phyloP scores from a whole-genome alignment of 2,888 invertebrate species.

The Cyclophora albipunctata region DNA sequence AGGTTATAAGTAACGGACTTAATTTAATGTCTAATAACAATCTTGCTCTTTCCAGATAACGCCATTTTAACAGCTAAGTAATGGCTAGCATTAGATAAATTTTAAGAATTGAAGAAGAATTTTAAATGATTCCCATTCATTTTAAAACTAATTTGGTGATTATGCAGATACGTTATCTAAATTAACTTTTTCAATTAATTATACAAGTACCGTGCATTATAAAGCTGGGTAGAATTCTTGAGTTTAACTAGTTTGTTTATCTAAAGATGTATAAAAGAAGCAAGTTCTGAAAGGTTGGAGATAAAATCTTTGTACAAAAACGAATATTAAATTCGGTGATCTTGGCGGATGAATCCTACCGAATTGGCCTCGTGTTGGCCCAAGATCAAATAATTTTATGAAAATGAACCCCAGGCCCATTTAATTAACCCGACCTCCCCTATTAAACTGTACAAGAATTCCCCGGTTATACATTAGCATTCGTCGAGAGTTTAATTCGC shows the following conservation, averaged over 20 bases:
- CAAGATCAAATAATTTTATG: slow-evolving; percentile 71
- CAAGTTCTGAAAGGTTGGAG: slow-evolving; percentile 21
- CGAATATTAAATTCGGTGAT: slow-evolving; percentile 53
- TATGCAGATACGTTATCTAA: too few relatives aligned
- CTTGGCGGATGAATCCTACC: slow-evolving; percentile 48
- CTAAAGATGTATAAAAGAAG: slow-evolving; percentile 32
- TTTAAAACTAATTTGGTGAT: too few relatives aligned
- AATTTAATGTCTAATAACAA: slow-evolving; percentile 16
- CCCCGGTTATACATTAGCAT: slow-evolving; percentile 70
- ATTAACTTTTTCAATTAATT: too few relatives aligned
- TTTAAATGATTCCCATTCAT: too few relatives aligned
- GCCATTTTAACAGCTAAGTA: too few relatives aligned
- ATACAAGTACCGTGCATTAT: too few relatives aligned
- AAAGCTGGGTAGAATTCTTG: too few relatives aligned
- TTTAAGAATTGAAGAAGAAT: too few relatives aligned
- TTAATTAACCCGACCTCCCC: slow-evolving; percentile 70
- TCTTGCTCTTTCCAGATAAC: not conserved
- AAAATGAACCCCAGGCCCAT: slow-evolving; percentile 67
- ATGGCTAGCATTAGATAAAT: too few relatives aligned
- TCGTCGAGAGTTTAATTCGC: slow-evolving; percentile 67
- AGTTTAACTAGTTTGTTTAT: slow-evolving; percentile 45
- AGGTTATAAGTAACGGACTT: slow-evolving; percentile 27
- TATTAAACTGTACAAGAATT: slow-evolving; percentile 69
- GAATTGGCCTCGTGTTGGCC: slow-evolving; percentile 50
- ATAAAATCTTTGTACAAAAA: slow-evolving; percentile 42